Base-by-base conservation (phyloP, 1,140 invertebrate species). In the Schmidtea mediterranea region DNA sequence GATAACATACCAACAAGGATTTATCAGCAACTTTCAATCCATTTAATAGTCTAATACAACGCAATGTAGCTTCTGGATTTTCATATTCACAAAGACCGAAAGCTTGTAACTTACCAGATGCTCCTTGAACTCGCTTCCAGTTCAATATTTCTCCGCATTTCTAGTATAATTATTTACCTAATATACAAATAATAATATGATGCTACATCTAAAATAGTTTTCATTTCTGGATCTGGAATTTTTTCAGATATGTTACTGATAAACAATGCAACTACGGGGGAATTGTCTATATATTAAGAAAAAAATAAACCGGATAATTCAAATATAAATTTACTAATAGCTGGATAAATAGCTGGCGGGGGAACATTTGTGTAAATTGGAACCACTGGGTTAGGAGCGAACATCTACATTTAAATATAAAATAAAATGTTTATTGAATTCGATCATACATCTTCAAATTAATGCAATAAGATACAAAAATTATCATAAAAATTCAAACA, bases 11-110 rank as follows among this genome's bases (percentile, higher is more conserved):
- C 23, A 94, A 77, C 51, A 97, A 68, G 59, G 79, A 79, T 63
- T 89, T 92, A 36, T 82, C 84, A 39, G 80, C 82, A 52, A 97
- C 77, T 66, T 80, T 75, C 63, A 83, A 76, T 55, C 90, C 84
- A 68, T 95, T 86, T 8, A 98, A 70, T 49, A 97, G 67, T 47
- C 89, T 69, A 49, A 97, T 83, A 55, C 87, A 86, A 55, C 87
- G 71, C 48, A 94, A 69, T 21, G 86, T 90, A 1, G 84, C 80
- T 69, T 92, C 84, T 16, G 87, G 86, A 49, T 82, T 78, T 45
- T 74, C 80, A 72, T 77, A 86, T 69, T 97, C 90, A 70, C 89
- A 95, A 69, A 97, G 97, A 19, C 89, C 90, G 71, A 98, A 98
- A 9, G 81, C 86, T 73, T 61, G 46, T 55, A 58, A 37, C 56